Evolutionary conservation across 1,140 invertebrate species (phyloP).

Genomic region (Pseudomyrmex gracilis): DNA sequence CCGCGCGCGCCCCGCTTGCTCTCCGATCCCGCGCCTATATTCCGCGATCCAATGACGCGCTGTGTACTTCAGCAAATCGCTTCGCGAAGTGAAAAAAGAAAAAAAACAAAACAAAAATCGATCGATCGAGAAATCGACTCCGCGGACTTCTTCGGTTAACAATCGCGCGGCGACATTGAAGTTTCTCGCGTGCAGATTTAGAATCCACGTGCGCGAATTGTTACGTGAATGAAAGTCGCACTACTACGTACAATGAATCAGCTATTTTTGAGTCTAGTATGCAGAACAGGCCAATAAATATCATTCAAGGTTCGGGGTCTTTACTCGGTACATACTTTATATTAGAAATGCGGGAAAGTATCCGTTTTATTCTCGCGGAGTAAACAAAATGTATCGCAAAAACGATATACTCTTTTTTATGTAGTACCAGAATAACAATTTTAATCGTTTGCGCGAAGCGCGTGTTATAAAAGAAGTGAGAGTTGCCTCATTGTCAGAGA

Average conservation of each 20-base stretch:
- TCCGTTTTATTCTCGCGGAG: background rate
- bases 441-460: no score
- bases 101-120: background rate
- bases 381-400: no score
- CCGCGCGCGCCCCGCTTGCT: no score
- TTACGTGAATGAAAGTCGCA: conserved; percentile 64
- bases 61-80: background rate
- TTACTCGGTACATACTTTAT: conserved; percentile 16
- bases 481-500: no score
- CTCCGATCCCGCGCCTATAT: no score
- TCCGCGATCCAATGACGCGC: no score
- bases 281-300: conserved; percentile 71
- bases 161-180: conserved; percentile 44
- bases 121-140: background rate
- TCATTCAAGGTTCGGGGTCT: conserved; percentile 66
- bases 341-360: conserved; percentile 25
- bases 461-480: no score
- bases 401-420: no score
- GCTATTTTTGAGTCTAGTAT: conserved; percentile 71
- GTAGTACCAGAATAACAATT: no score
- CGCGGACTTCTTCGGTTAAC: conserved; percentile 27
- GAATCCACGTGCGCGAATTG: conserved; percentile 49
- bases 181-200: conserved; percentile 51
- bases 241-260: conserved; percentile 68
- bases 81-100: no score